Conservation (phyloP, 2,888 invertebrate genomes). For the Euphydryas editha region DNA sequence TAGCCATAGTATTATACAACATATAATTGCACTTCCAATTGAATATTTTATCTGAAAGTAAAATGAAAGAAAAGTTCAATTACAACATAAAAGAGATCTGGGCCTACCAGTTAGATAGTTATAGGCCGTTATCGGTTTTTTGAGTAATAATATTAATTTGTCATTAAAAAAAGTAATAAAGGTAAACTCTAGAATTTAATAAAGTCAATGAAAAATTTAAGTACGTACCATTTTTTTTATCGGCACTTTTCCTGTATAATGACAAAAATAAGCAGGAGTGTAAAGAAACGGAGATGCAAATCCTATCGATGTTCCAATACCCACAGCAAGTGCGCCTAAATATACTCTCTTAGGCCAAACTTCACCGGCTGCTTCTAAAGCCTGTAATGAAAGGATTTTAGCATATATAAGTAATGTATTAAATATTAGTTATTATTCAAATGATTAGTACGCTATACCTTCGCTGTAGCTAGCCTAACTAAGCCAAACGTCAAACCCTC, state of each 20-base stretch:
- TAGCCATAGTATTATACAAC: slow-evolving; percentile 48
- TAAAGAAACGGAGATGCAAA: slow-evolving; percentile 60
- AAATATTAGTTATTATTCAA: background rate
- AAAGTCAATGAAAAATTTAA: background rate
- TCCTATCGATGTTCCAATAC: slow-evolving; percentile 57
- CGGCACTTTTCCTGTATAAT: slow-evolving; percentile 60
- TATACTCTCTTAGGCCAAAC: slow-evolving; percentile 52
- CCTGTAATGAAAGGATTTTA: slow-evolving; percentile 24
- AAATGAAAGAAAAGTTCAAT: background rate
- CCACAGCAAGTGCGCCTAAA: slow-evolving; percentile 56
- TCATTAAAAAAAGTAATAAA: background rate
- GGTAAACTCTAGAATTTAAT: background rate
- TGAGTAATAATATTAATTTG: background rate
- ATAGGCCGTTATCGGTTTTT: no score
- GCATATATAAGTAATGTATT: background rate
- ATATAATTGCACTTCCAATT: slow-evolving; percentile 49
- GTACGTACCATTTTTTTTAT: slow-evolving; percentile 56
- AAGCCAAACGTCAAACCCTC: no score
- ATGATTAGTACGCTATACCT: background rate
- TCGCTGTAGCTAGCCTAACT: no score
- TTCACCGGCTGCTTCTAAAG: slow-evolving; percentile 28
- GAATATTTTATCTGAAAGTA: slow-evolving; percentile 52
- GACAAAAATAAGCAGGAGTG: slow-evolving; percentile 63
- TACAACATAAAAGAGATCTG: background rate
- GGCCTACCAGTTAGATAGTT: no score